Percentiles rank a stretch among this genome's conserved stretches.
phyloP scores from a whole-genome alignment of 2,888 invertebrate species.

The Cheilosia soror region DNA sequence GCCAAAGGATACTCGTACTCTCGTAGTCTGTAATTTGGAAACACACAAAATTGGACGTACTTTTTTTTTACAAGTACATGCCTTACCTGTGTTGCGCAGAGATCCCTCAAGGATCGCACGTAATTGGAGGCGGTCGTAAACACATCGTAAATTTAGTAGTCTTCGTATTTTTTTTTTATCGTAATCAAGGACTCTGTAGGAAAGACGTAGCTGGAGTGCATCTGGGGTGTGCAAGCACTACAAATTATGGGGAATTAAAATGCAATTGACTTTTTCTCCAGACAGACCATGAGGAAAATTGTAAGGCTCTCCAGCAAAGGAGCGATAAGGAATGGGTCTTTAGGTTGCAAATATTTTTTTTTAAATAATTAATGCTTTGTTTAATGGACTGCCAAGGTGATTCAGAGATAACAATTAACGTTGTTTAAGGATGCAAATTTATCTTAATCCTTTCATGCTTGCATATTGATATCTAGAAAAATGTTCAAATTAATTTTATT shows the following conservation, averaged over 20 bases:
- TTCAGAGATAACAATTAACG: not conserved
- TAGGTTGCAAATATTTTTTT: not conserved
- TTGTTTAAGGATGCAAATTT: not conserved
- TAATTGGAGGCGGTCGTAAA: slow-evolving; percentile 71
- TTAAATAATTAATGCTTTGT: slow-evolving; percentile 1
- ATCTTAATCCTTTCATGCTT: not conserved
- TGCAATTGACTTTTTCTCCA: slow-evolving; percentile 46
- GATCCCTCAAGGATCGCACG: slow-evolving; percentile 16
- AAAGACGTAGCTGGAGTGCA: slow-evolving; percentile 3
- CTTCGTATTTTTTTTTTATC: not conserved
- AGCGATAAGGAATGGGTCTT: not conserved
- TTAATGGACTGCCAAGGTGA: slow-evolving; percentile 5
- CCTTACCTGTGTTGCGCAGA: not conserved
- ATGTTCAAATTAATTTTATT: not conserved
- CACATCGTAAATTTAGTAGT: slow-evolving; percentile 66
- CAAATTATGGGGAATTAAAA: slow-evolving; percentile 64
- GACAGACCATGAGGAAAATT: not conserved
- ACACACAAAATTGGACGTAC: not conserved
- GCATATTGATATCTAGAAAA: not conserved
- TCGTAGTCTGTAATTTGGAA: slow-evolving; percentile 37
- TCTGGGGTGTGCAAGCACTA: slow-evolving; percentile 17
- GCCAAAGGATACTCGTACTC: slow-evolving; percentile 34
- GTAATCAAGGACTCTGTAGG: not conserved
- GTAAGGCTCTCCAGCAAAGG: not conserved
- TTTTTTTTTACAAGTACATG: no score